Base-by-base conservation (phyloP, 2,888 invertebrate species). In the Acronicta psi region DNA sequence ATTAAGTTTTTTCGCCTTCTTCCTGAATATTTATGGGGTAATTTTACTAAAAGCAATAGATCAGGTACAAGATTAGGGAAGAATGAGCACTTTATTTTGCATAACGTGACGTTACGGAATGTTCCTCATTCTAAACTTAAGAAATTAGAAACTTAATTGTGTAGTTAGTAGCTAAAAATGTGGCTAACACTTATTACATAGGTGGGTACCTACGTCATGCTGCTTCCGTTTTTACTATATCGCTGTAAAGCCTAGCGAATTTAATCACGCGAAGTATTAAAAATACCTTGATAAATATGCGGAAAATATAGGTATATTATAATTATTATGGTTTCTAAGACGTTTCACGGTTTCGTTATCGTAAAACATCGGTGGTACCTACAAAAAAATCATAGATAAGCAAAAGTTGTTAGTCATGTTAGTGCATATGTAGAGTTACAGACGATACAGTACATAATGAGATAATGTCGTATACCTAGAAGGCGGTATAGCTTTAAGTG, bases 1-100 rank as follows among this genome's bases (percentile, higher is more conserved):
- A 92, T 92, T 93, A 91, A 82, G 77, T 84, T 88, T 89, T 89
- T 91, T 86, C 79, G 73, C 81, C 80, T 82, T 84, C 82, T 85
- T 80, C 78, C 84, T 92, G 91, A 93, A 93, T 94, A 93, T 93
- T 91, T 90, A 93, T 93, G 82, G 81, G 85, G 92, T 81, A 90
- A 93, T 94, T 94, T 92, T 50, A 93, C 92, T 94, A 93, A 94
- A 93, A 94, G 94, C 91, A 84, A 81, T 69, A 81, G 85, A 89
- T 89, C 83, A 83, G 75, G 73, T 77, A 64, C 72, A 60, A 79
- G 85, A 86, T 82, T 84, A 82, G 75, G 82, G 82, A 77, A 79
- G 70, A 73, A 63, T 79, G 75, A 75, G 77, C 75, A 77, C 75
- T 71, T 73, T 59, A 64, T 73, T 78, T 75, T 75, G 76, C 80